Base-by-base conservation (phyloP, 2,888 invertebrate species). In the Habroteleia sp. region DNA sequence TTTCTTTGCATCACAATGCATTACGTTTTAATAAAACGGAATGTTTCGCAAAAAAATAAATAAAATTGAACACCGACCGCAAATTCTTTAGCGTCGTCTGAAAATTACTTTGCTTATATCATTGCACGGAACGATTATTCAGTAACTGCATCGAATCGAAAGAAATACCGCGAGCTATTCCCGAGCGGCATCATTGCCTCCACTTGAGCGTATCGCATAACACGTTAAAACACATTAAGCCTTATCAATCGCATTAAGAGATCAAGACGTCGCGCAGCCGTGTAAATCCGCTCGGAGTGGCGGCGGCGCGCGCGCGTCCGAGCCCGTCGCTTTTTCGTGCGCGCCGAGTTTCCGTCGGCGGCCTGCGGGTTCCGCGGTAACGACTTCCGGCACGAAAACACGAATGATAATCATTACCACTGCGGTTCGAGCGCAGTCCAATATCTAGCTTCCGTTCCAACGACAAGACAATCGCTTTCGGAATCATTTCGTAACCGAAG, bases 401-500 rank as follows among this genome's bases (percentile, higher is more conserved):
- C 52, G 33, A 71, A 71, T 60, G 68, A 69, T 60, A 52, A 69
- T 69, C 48, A 69, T 72, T 72, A 35, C 13, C 54, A 41, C 46
- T 54, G 31, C 44, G 39, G 48, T 29, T 33, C 14, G 48, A 44
- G 23, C 54, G 33, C 62, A 54, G 56, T 62, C 54, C 37, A 31
- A 10, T 20, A 25, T 44, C 25, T 17, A 39, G 46, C 71, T 71
- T 71, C 62, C 71, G 71, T 62, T 71, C 31, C 10, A 29, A 2
- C 44, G 29, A 62, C 69, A 62, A 71, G 25, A 71, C 69, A 56
- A 68, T 68, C 44, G 68, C 6, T 23, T 37, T 52, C 27, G 14
- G 10, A 35, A 39, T 42, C 50, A 33, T 41, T 56, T 33, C 39
- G 48, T 23, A 62, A 62, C 25, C 60, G 11, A 46, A 60, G 35